phyloP scores from a whole-genome alignment of 53 echinoderm and acorn worm genomes.

The Apostichopus leukothele region DNA sequence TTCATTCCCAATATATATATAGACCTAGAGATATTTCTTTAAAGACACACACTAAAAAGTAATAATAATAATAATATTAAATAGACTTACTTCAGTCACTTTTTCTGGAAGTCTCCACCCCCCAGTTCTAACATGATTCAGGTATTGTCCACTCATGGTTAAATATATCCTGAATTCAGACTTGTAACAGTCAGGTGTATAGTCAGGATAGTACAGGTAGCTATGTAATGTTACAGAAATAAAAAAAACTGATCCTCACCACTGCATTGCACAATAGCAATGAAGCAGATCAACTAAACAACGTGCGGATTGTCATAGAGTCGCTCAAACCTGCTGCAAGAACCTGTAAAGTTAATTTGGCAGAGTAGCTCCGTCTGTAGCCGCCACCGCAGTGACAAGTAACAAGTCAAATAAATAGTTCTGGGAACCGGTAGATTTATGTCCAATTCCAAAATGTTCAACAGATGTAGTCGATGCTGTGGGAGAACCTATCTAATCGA shows the following conservation, averaged over 20 bases:
- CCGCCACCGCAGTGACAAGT: background rate
- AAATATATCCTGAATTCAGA: background rate
- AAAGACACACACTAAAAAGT: too few species aligned
- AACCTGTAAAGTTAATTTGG: background rate
- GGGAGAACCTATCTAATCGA: background rate
- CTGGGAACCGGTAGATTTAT: slow-evolving; percentile 18
- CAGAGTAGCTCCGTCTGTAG: background rate
- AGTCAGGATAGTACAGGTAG: too few species aligned
- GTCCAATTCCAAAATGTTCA: slow-evolving; percentile 23
- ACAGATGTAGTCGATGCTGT: slow-evolving; percentile 1
- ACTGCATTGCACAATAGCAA: background rate
- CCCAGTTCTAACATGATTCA: slow-evolving; percentile 28
- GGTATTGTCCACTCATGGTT: slow-evolving; percentile 35
- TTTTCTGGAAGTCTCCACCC: slow-evolving; percentile 34
- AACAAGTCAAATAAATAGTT: background rate
- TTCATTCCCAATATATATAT: too few species aligned
- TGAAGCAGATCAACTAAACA: background rate
- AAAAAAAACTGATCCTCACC: too few species aligned
- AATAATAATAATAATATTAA: too few species aligned
- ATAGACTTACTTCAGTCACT: slow-evolving; percentile 26
- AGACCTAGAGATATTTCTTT: too few species aligned
- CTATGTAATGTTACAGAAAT: too few species aligned
- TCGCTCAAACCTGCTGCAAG: background rate
- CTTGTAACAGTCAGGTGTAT: background rate
- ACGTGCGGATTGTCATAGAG: background rate